A percentile compares a stretch with the other conserved stretches of the same genome.
These are phyloP conservation scores for Jordanella pulchra DNA, from an alignment of 2,797 vertebrate species.

Conservation along the genomic window DNA sequence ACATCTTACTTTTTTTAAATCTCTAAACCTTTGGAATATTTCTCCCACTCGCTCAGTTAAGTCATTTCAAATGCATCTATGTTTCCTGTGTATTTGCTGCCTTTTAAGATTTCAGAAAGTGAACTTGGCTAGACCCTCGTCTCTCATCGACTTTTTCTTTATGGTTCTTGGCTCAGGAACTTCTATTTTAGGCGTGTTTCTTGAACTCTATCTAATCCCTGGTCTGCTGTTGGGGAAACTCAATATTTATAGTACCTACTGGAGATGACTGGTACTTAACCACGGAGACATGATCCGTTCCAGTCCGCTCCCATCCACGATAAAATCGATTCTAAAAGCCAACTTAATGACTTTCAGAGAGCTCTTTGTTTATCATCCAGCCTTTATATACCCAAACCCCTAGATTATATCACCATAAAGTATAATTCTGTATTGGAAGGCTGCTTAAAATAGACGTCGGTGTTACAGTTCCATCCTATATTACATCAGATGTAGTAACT, in stretches of 20 bases:
- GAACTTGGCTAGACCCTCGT: neutral
- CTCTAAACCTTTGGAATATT: neutral
- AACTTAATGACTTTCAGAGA: neutral
- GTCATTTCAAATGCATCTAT: neutral
- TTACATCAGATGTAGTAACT: neutral
- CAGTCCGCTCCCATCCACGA: neutral
- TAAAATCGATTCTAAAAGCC: neutral
- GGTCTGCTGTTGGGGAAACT: neutral
- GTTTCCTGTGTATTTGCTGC: neutral
- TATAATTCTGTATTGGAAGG: neutral
- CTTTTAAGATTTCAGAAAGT: neutral
- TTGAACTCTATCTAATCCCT: neutral
- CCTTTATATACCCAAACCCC: neutral
- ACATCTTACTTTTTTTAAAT: neutral
- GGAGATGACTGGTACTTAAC: neutral
- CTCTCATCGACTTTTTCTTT: neutral
- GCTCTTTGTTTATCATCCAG: neutral
- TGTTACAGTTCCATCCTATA: neutral
- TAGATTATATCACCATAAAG: neutral
- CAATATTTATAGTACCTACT: neutral
- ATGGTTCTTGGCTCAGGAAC: neutral
- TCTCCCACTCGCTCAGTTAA: neutral
- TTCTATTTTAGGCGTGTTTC: neutral
- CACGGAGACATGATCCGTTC: neutral
- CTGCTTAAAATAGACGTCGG: neutral